These are phyloP conservation scores for Syngnathus typhle DNA, from an alignment of 2,113 vertebrate genomes.

Conservation along the genomic window DNA sequence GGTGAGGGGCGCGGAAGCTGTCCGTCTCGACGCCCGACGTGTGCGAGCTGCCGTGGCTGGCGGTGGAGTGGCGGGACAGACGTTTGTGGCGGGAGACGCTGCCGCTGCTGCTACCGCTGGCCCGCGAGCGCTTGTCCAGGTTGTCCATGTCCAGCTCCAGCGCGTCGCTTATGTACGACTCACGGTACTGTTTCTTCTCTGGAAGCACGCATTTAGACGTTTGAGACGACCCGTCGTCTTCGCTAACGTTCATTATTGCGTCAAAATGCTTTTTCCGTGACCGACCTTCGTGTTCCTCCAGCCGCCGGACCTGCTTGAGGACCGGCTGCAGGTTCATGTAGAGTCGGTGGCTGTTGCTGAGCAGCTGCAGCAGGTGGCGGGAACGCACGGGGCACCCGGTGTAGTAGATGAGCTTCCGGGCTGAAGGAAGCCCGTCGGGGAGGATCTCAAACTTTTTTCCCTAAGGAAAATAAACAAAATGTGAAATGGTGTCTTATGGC, in stretches of 20 bases:
- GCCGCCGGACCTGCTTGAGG: constrained; percentile 85
- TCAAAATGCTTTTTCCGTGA: no score
- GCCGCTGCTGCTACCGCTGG: constrained; percentile 90
- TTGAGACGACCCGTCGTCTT: no score
- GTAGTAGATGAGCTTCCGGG: constrained; percentile 94
- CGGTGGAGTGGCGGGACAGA: constrained; percentile 84
- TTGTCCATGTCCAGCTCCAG: constrained; percentile 94
- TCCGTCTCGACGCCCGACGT: constrained; percentile 92
- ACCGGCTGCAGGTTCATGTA: constrained; percentile 97
- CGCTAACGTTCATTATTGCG: no score
- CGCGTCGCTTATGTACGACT: constrained; percentile 97
- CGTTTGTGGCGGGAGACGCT: constrained; percentile 83
- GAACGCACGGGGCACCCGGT: constrained; percentile 90
- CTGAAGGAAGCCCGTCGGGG: constrained; percentile 90
- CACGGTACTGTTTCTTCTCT: constrained; percentile 98
- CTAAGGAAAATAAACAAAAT: constrained; percentile 51
- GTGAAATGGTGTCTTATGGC: background rate
- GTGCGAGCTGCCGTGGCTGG: constrained; percentile 94
- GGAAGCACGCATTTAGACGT: background rate
- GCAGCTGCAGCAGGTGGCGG: constrained; percentile 90
- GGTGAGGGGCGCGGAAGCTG: constrained; percentile 69
- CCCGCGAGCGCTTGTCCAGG: constrained; percentile 86
- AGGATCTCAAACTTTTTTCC: constrained; percentile 98
- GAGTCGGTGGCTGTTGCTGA: constrained; percentile 95
- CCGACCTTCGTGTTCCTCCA: constrained; percentile 95